Evolutionary conservation across 2,888 invertebrate species (phyloP), one percentile per base, ranked within the genome.

Genomic region (Tortricodes alternella): DNA sequence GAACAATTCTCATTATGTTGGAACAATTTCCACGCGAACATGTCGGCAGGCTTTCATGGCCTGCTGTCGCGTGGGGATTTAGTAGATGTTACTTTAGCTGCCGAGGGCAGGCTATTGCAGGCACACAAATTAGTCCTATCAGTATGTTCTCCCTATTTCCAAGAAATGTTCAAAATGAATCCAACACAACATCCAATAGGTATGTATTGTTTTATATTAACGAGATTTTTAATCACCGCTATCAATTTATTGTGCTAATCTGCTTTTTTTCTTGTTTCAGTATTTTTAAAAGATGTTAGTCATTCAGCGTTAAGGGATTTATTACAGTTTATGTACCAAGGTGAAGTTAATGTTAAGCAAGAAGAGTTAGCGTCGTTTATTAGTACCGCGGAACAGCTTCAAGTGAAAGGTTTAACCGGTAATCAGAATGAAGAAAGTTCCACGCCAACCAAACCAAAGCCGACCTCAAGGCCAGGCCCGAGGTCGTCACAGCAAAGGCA

Each of bases 1-100:
- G 93, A 94, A 89, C 93, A 93, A 80, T 94, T 93, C 89, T 94
- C 94, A 82, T 85, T 94, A 87, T 94, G 94, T 89, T 94, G 94
- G 94, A 94, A 94, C 89, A 94, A 94, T 89, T 94, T 94, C 90
- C 94, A 94, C 87, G 93, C 93, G 64, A 94, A 94, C 74, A 92
- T 94, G 89, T 93, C 94, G 62, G 93, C 93, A 81, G 94, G 94
- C 71, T 94, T 94, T 79, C 94, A 94, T 73, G 93, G 93, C 81
- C 92, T 94, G 78, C 84, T 94, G 82, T 93, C 93, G 76, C 92
- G 93, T 79, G 94, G 94, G 63, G 93, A 94, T 80, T 82, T 94
- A 71, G 94, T 94, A 67, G 94, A 94, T 69, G 94, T 94, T 58
- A 94, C 94, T 27, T 82, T 94, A 73, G 94, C 94, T 72, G 94